Evolutionary conservation across 2,113 vertebrate species (phyloP).

Genomic region (Elaphurus davidianus): DNA sequence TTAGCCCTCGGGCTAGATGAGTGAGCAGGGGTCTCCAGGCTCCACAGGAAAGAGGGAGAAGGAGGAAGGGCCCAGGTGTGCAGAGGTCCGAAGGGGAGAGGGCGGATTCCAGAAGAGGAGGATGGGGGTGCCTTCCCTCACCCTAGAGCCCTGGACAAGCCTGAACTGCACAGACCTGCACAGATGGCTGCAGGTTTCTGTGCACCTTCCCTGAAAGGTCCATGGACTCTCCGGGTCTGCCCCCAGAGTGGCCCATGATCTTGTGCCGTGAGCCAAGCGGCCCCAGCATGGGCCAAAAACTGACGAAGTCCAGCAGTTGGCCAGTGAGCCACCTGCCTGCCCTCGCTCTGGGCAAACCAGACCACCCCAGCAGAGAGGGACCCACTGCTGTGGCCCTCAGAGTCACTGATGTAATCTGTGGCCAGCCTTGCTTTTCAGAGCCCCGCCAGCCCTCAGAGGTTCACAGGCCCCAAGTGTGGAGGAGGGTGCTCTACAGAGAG

Average conservation of each 20-base stretch:
- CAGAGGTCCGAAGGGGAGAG: background rate
- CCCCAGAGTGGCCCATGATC: background rate
- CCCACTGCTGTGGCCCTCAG: background rate
- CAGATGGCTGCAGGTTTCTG: background rate
- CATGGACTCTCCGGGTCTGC: background rate
- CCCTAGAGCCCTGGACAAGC: background rate
- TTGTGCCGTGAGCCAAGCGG: background rate
- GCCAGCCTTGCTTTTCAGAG: background rate
- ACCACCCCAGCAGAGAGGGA: background rate
- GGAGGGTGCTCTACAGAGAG: accelerated
- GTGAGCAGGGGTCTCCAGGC: background rate
- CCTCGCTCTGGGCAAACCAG: background rate
- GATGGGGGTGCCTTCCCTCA: background rate
- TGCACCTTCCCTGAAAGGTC: background rate
- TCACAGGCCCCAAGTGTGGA: background rate
- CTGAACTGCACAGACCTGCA: background rate
- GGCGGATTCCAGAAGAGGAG: background rate
- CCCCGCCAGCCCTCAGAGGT: background rate
- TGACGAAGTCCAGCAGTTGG: background rate
- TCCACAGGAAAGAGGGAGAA: background rate
- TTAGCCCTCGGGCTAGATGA: background rate
- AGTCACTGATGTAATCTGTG: background rate
- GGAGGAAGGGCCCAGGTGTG: background rate
- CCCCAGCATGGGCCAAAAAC: background rate
- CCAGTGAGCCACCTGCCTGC: background rate